A percentile compares a stretch with the other conserved stretches of the same genome.
These are phyloP conservation scores for Noctua fimbriata DNA, from an alignment of 2,888 invertebrate species.

Conservation along the genomic window DNA sequence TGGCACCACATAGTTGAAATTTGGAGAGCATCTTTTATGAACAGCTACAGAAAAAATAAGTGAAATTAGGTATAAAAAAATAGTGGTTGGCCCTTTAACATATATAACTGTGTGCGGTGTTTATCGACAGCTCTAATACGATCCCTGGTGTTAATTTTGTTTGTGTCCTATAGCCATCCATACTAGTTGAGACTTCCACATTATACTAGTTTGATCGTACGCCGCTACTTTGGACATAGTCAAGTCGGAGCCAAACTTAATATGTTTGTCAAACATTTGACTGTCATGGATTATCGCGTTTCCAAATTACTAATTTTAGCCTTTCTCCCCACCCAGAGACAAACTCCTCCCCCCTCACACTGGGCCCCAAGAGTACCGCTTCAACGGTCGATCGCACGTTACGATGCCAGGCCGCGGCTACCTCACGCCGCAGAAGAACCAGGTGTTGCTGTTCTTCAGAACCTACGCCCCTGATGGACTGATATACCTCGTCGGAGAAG, in stretches of 20 bases:
- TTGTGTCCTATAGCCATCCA: neutral
- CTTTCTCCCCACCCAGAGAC: conserved; percentile 86
- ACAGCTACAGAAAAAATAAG: neutral
- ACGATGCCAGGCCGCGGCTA: too few species aligned
- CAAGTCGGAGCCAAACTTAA: neutral
- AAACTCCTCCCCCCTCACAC: conserved; percentile 92
- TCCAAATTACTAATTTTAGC: neutral
- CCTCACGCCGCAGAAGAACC: too few species aligned
- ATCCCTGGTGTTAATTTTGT: neutral
- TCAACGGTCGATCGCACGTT: conserved; percentile 98
- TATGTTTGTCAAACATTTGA: neutral
- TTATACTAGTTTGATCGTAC: neutral
- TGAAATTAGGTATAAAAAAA: neutral
- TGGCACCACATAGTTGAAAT: neutral
- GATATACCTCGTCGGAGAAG: too few species aligned
- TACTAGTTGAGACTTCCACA: neutral
- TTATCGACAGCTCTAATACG: neutral
- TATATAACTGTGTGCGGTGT: neutral
- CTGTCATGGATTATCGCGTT: neutral
- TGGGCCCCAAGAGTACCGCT: conserved; percentile 94
- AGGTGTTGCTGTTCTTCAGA: too few species aligned
- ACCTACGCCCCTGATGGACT: too few species aligned
- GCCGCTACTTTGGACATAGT: neutral
- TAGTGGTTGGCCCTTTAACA: neutral
- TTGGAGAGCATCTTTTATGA: neutral